Base-by-base conservation (phyloP, 1,140 invertebrate species). In the Holcopasites calliopsidis region DNA sequence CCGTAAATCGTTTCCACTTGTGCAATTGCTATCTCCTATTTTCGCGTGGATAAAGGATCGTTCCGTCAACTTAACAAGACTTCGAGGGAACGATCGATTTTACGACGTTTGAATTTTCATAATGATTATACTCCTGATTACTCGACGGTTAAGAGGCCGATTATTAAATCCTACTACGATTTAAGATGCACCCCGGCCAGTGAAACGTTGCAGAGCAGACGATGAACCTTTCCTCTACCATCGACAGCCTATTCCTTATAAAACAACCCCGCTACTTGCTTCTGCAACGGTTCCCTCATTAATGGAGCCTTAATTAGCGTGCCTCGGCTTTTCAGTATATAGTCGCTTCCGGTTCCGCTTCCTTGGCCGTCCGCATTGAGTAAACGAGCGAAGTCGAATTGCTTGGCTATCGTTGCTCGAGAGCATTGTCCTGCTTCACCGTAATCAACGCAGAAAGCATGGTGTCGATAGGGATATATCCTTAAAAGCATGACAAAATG, bases 311-410 rank as follows among this genome's bases (percentile, higher is more conserved):
- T 84, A 80, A 84, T 84, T 83, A 84, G 44, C 66, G 54, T 44
- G 69, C 47, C 55, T 74, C 57, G 76, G 61, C 64, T 84, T 84
- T 80, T 80, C 81, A 84, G 64, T 71, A 84, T 78, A 83, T 83
- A 85, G 74, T 62, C 50, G 61, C 75, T 85, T 85, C 84, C 84
- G 78, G 80, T 86, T 86, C 84, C 84, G 84, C 81, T 85, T 81
- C 78, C 78, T 81, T 31, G 64, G 60, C 55, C 80, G 77, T 68
- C 75, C 76, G 76, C 58, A 21, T 61, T 60, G 70, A 57, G 76
- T 68, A 82, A 83, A 76, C 58, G 54, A 79, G 55, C 49, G 38
- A 66, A 74, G 23, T 61, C 58, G 55, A 72, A 52, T 68, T 57
- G 61, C 44, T 68, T 54, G 23, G 52, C 50, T 47, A 49, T 73